Evolutionary conservation across 2,113 vertebrate species (phyloP).

Genomic region (Sula dactylatra): DNA sequence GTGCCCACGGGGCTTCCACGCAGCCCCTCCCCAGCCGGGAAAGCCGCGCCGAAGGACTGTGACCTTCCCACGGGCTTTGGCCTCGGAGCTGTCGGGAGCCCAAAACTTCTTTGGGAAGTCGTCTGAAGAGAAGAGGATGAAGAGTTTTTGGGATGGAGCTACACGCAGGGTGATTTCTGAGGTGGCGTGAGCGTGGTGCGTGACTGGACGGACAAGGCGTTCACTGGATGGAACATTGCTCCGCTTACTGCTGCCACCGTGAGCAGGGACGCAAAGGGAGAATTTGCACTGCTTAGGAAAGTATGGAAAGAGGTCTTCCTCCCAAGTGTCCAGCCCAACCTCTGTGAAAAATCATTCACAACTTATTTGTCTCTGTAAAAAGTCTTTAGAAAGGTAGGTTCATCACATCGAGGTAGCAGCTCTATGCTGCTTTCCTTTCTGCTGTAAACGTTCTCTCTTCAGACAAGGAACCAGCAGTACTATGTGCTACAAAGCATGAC

Average conservation of each 20-base stretch:
- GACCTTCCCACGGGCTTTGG: not conserved
- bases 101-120: not conserved
- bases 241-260: not conserved
- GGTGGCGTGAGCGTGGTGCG: fast-evolving
- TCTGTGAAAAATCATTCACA: not conserved
- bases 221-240: fast-evolving
- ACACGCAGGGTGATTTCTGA: fast-evolving
- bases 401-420: not conserved
- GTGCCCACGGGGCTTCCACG: not conserved
- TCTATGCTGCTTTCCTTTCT: not conserved
- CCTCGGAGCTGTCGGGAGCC: not conserved
- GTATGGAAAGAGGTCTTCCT: not conserved
- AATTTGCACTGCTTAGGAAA: not conserved
- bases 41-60: fast-evolving
- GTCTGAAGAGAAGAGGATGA: no score
- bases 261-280: not conserved
- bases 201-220: fast-evolving
- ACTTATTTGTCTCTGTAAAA: not conserved
- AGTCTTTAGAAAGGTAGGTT: not conserved
- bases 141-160: not conserved
- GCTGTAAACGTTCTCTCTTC: not conserved
- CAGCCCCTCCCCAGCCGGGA: not conserved
- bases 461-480: not conserved
- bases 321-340: not conserved
- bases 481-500: not conserved